A percentile compares a stretch with the other conserved stretches of the same genome.
Evolutionary conservation across 2,113 vertebrate genomes (phyloP).

Genomic region (Emydocephalus ijimae): DNA sequence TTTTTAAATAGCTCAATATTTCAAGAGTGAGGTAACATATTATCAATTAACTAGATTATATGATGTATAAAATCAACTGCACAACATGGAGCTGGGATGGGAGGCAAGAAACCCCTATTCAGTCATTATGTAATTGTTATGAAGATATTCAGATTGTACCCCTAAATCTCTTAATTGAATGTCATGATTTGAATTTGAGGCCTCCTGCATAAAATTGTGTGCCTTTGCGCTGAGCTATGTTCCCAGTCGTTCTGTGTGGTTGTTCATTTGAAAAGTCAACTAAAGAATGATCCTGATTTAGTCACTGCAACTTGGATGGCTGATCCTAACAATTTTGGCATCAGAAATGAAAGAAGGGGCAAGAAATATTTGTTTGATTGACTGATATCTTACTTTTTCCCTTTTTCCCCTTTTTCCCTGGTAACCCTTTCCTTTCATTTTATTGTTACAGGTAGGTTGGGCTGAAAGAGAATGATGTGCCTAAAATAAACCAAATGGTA

Average conservation of each 20-base stretch:
- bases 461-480: background rate
- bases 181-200: background rate
- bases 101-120: background rate
- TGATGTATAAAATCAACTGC: constrained; percentile 23
- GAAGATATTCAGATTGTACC: too few relatives aligned
- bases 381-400: background rate
- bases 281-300: background rate
- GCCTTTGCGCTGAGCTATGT: background rate
- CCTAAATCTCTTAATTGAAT: background rate
- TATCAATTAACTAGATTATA: constrained; percentile 10
- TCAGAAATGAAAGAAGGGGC: background rate
- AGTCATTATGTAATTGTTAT: background rate
- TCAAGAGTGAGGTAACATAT: constrained; percentile 40
- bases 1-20: constrained; percentile 5
- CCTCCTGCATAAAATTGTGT: background rate
- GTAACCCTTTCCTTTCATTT: background rate
- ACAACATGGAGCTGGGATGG: background rate
- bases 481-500: background rate
- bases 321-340: background rate
- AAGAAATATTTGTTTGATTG: background rate
- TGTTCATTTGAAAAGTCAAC: background rate
- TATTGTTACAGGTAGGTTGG: background rate
- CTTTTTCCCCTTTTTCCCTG: background rate
- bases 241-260: too few relatives aligned
- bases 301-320: background rate